Evolutionary conservation across 2,888 invertebrate species (phyloP).

Genomic region (Lamellibrachia satsuma): DNA sequence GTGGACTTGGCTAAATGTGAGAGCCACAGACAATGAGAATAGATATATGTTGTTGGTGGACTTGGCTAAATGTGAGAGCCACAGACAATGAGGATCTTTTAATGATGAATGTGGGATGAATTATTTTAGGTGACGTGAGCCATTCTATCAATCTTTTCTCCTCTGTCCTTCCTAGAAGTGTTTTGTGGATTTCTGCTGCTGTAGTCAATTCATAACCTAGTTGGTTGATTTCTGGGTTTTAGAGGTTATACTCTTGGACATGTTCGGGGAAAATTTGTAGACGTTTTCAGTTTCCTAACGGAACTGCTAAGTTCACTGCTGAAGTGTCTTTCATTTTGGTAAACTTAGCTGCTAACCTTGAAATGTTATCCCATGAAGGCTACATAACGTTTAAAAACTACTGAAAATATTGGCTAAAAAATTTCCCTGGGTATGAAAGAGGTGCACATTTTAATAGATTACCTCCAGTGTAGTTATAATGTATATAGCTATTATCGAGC

Average conservation of each 20-base stretch:
- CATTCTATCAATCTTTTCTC: background rate
- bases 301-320: background rate
- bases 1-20: too few relatives aligned
- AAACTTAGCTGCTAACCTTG: background rate
- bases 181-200: background rate
- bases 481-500: background rate
- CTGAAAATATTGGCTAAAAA: background rate
- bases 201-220: slow-evolving; percentile 1
- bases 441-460: background rate
- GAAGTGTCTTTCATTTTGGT: background rate
- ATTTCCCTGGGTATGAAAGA: background rate
- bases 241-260: background rate
- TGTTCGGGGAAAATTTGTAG: background rate
- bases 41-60: background rate
- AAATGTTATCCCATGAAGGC: background rate
- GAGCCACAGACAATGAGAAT: too few relatives aligned
- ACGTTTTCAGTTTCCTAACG: background rate
- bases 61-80: background rate
- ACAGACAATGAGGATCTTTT: background rate
- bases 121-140: background rate
- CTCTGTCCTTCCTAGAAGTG: background rate
- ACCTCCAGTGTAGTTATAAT: background rate
- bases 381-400: background rate
- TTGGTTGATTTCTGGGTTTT: background rate
- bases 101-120: background rate